Evolutionary conservation across 2,797 vertebrate genomes (phyloP).

Genomic region (Parotocinclus haroldoi): DNA sequence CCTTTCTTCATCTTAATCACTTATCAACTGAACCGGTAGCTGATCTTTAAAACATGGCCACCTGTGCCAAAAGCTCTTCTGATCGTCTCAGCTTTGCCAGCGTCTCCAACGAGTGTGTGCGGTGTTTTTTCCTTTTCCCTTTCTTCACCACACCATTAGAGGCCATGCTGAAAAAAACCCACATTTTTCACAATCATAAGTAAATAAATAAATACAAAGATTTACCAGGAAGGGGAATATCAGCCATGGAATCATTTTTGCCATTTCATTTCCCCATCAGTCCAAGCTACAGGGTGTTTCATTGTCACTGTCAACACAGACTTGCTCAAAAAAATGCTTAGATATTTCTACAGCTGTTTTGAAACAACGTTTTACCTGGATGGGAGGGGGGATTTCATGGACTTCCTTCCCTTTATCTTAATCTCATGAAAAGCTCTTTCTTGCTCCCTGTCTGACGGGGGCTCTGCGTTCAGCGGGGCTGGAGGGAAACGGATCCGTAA

Average conservation of each 20-base stretch:
- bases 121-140: constrained; percentile 91
- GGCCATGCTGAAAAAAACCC: constrained; percentile 64
- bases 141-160: constrained; percentile 86
- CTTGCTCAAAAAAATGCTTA: too few species aligned
- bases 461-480: constrained; percentile 82
- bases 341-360: too few species aligned
- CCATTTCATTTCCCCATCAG: too few species aligned
- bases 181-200: background rate
- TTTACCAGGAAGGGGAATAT: too few species aligned
- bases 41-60: constrained; percentile 65
- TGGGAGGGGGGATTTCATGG: constrained; percentile 78
- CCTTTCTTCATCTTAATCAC: too few species aligned
- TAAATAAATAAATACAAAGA: background rate
- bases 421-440: constrained; percentile 91
- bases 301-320: too few species aligned
- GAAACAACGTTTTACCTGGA: constrained; percentile 72
- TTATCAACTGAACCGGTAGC: background rate
- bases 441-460: constrained; percentile 78
- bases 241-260: too few species aligned
- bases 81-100: constrained; percentile 81
- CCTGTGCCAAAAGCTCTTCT: constrained; percentile 79
- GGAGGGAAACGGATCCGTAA: constrained; percentile 94
- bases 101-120: constrained; percentile 79
- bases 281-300: too few species aligned
- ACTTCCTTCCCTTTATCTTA: constrained; percentile 94